Evolutionary conservation across 2,888 invertebrate species (phyloP).

Genomic region (Oscheius sp.): DNA sequence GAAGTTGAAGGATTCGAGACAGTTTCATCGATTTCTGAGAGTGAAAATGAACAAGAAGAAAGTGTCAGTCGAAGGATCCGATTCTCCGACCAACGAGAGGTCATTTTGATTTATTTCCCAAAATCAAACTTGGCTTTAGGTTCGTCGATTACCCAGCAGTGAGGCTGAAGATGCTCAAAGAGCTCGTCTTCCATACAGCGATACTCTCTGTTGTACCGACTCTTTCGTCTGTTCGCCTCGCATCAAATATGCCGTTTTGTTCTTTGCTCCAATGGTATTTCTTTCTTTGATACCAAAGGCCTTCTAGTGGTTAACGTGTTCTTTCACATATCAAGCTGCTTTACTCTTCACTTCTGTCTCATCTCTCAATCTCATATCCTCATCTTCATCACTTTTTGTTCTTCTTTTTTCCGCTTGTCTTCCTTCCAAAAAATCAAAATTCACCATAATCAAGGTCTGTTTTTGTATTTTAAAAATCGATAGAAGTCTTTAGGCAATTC

Average conservation of each 20-base stretch:
- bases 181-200: constrained; percentile 86
- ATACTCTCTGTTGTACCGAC: constrained; percentile 33
- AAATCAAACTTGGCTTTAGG: constrained; percentile 67
- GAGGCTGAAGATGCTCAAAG: constrained; percentile 87
- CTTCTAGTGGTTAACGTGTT: constrained; percentile 91
- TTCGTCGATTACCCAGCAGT: constrained; percentile 70
- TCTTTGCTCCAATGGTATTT: constrained; percentile 66
- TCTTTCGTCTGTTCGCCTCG: constrained; percentile 39
- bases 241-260: constrained; percentile 55
- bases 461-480: background rate
- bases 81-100: constrained; percentile 44
- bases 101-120: constrained; percentile 3
- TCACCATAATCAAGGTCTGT: constrained; percentile 76
- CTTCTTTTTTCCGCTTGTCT: constrained; percentile 81
- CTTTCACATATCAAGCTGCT: constrained; percentile 89
- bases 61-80: constrained; percentile 36
- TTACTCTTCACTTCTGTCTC: constrained; percentile 84
- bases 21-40: constrained; percentile 48
- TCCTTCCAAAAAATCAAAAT: constrained; percentile 78
- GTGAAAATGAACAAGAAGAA: constrained; percentile 32
- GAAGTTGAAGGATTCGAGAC: constrained; percentile 50
- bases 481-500: constrained; percentile 43
- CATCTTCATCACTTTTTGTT: constrained; percentile 88
- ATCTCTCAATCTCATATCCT: constrained; percentile 87
- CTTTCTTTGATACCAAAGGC: background rate